Evolutionary conservation across 1,140 invertebrate genomes (phyloP).

Genomic region (Atta colombica): DNA sequence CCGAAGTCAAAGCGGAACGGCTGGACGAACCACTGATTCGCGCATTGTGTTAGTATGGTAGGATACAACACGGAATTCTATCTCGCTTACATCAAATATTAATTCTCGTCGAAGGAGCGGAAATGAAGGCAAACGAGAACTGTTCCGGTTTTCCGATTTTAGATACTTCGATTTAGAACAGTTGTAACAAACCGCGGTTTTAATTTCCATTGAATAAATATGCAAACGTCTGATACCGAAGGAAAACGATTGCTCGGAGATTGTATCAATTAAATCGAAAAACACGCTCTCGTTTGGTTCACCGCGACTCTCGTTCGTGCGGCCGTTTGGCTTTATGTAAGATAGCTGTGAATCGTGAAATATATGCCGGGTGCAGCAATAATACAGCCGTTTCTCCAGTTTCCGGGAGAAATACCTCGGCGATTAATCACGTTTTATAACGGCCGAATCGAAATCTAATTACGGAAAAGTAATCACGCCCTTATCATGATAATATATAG

Average conservation of each 20-base stretch:
- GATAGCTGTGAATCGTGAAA: slow-evolving; percentile 15
- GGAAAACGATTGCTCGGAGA: slow-evolving; percentile 29
- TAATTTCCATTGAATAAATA: slow-evolving; percentile 54
- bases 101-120: neutral
- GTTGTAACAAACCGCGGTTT: slow-evolving; percentile 20
- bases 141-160: neutral
- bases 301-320: neutral
- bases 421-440: slow-evolving; percentile 44
- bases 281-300: slow-evolving; percentile 11
- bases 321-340: neutral
- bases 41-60: neutral
- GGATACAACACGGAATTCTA: neutral
- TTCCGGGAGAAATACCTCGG: neutral
- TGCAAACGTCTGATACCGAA: slow-evolving; percentile 36
- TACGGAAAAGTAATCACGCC: slow-evolving; percentile 25
- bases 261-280: slow-evolving; percentile 48
- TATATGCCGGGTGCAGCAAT: neutral
- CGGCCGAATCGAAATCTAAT: slow-evolving; percentile 43
- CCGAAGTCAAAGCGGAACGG: neutral
- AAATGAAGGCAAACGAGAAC: neutral
- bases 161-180: neutral
- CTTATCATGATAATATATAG: slow-evolving; percentile 32
- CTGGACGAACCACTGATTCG: neutral
- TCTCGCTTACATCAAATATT: slow-evolving; percentile 8
- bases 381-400: neutral